Evolutionary conservation across 2,888 invertebrate genomes (phyloP), one percentile per base, ranked within the genome.

Genomic region (Cerceris rybyensis): DNA sequence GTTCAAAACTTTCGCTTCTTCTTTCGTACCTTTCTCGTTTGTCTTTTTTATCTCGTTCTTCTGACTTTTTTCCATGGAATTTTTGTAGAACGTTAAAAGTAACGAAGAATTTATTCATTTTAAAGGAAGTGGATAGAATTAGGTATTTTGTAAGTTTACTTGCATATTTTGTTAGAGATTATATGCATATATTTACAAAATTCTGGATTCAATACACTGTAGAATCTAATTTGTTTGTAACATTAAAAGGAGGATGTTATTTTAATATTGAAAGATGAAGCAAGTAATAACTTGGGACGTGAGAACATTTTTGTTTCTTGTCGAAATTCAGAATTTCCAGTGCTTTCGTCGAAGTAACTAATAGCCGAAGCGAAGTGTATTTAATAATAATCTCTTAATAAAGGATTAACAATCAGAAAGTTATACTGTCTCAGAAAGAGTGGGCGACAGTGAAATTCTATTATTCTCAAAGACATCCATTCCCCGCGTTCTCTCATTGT

Each of bases 371-470:
- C 39, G 66, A 55, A 17, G 66, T 14, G 39, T 55, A 66, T 52
- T 66, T 67, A 67, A 67, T 67, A 59, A 59, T 58, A 59, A 68
- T 68, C 50, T 49, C 50, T 55, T 57, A 67, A 68, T 68, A n/a
- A n/a, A n/a, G n/a, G n/a, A n/a, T n/a, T n/a, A 58, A 68, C 68
- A 59, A 68, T 16, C 9, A 55, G 17, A 13, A 55, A 55, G 55
- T 55, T 17, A 28, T 17, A 9, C 17, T 7, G 28, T 28, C 9
- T 8, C 58, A 13, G 16, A 41, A 58, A 11, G 1, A 28, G 17
- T 17, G 39, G 28, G 13, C 14, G 41, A 28, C 7, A 2, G 55
- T 17, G 55, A 5, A 9, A 8, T 17, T 57, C 6, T n/a, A 50
- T 50, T 50, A 50, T n/a, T 50, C n/a, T 50, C 50, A 6, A 50